These are phyloP conservation scores for Lasius platythorax DNA, from an alignment of 2,888 invertebrate species.

Conservation along the genomic window DNA sequence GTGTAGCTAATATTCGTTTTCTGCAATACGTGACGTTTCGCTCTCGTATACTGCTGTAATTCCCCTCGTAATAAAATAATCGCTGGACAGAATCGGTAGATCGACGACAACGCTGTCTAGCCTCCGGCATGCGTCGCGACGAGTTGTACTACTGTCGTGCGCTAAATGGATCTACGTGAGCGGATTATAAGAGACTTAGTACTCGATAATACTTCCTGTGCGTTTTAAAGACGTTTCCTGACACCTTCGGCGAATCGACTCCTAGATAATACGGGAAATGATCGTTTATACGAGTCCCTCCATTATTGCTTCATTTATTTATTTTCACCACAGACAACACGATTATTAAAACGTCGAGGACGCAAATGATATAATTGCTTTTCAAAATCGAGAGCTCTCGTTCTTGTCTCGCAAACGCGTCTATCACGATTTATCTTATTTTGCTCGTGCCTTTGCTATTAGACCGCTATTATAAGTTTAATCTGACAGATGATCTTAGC, in stretches of 20 bases:
- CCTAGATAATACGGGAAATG: constrained; percentile 4
- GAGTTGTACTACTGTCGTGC: constrained; percentile 38
- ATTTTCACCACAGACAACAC: constrained; percentile 18
- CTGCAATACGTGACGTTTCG: constrained; percentile 15
- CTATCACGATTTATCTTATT: background rate
- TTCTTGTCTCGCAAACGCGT: background rate
- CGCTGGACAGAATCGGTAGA: constrained; percentile 26
- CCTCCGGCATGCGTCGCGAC: constrained; percentile 9
- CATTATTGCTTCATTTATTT: constrained; percentile 28
- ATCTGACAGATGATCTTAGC: constrained; percentile 35
- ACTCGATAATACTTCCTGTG: constrained; percentile 21
- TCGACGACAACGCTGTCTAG: constrained; percentile 43
- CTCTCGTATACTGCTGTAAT: constrained; percentile 1
- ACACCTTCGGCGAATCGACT: background rate
- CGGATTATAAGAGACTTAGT: constrained; percentile 18
- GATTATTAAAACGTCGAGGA: background rate
- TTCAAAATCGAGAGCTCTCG: constrained; percentile 23
- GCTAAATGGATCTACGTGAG: constrained; percentile 47
- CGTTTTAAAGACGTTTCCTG: constrained; percentile 25
- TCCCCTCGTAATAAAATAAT: constrained; percentile 45
- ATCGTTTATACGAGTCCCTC: background rate
- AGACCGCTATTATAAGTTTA: constrained; percentile 17
- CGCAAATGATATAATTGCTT: background rate
- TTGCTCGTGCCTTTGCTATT: constrained; percentile 1
- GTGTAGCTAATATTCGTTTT: constrained; percentile 32